Conservation (phyloP, 2,797 vertebrate species). For the Mus minutoides region DNA sequence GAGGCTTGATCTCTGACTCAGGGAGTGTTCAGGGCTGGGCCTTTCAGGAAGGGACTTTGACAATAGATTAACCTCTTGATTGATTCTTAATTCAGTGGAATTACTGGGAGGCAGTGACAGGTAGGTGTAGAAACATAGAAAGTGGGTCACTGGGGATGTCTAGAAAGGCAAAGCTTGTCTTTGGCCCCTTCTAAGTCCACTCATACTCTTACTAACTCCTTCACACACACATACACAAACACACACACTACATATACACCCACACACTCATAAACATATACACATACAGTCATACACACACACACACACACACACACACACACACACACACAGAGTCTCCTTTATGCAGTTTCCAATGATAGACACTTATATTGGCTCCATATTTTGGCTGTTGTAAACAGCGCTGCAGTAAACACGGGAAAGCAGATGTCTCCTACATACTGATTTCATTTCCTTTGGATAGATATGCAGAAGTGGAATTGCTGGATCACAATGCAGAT, state of each 20-base stretch:
- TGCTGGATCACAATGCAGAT: background rate
- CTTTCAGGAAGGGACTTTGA: background rate
- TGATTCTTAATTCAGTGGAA: background rate
- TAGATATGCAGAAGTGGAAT: background rate
- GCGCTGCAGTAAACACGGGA: background rate
- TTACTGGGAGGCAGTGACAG: background rate
- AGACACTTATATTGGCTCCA: background rate
- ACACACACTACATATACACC: background rate
- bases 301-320: no score
- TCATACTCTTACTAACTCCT: background rate
- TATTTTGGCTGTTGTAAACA: background rate
- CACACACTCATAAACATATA: no score
- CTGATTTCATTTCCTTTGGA: background rate
- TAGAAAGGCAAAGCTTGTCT: background rate
- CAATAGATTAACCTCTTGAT: background rate
- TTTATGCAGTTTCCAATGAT: background rate
- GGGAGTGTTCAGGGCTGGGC: background rate
- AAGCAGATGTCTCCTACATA: background rate
- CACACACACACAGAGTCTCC: background rate
- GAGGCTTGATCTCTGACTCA: background rate
- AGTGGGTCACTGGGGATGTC: background rate
- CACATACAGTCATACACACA: no score
- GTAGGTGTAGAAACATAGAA: background rate
- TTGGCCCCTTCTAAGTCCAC: background rate
- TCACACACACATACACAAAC: background rate